A percentile compares a stretch with the other conserved stretches of the same genome.
Conservation (phyloP, 1,140 invertebrate genomes). For the Drosophila prosaltans region DNA sequence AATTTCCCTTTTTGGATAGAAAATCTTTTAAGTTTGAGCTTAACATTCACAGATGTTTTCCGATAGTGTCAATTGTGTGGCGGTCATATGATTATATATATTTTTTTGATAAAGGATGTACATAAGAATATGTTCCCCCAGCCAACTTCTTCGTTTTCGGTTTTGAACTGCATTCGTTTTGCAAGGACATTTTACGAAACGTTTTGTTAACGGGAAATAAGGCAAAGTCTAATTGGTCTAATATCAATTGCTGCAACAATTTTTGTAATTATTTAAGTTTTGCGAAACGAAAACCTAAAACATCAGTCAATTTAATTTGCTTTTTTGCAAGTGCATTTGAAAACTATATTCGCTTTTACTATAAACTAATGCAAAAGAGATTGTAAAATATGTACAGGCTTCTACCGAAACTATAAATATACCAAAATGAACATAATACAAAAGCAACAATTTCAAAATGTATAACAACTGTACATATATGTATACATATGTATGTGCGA, state of each 20-base stretch:
- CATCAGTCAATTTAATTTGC: slow-evolving; percentile 69
- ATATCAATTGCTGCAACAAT: slow-evolving; percentile 11
- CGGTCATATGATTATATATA: too few species aligned
- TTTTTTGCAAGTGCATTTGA: slow-evolving; percentile 41
- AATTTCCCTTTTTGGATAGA: too few species aligned
- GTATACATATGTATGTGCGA: slow-evolving; percentile 58
- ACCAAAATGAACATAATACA: slow-evolving; percentile 33
- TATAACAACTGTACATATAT: slow-evolving; percentile 66
- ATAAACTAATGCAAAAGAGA: slow-evolving; percentile 33
- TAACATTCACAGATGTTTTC: too few species aligned
- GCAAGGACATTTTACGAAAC: not conserved
- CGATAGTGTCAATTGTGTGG: too few species aligned
- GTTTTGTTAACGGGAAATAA: not conserved
- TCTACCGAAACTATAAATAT: not conserved
- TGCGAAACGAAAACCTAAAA: slow-evolving; percentile 15
- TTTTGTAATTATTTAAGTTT: slow-evolving; percentile 29
- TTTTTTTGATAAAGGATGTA: not conserved
- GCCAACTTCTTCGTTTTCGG: slow-evolving; percentile 22
- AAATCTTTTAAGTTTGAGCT: too few species aligned
- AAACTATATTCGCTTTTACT: slow-evolving; percentile 28
- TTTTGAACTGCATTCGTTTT: slow-evolving; percentile 22
- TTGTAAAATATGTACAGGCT: slow-evolving; percentile 74
- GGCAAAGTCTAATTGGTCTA: not conserved
- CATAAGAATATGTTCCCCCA: not conserved
- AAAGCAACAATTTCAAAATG: slow-evolving; percentile 26